Percentiles rank a stretch among this genome's conserved stretches.
phyloP scores from a whole-genome alignment of 2,797 vertebrate genomes.

The Oryzias sinensis region DNA sequence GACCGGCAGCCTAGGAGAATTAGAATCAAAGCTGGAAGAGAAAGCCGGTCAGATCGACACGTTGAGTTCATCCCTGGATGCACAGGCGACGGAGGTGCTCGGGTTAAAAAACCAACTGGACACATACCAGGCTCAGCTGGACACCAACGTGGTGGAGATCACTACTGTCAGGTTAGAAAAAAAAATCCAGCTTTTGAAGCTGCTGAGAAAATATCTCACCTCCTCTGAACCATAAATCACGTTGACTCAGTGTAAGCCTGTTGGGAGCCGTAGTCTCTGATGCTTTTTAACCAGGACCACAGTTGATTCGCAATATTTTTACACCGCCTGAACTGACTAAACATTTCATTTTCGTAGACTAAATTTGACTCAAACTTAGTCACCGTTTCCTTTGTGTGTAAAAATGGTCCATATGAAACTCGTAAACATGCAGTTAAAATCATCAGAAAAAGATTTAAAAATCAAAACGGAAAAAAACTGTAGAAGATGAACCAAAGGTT shows the following conservation, averaged over 20 bases:
- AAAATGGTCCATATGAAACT: constrained; percentile 25
- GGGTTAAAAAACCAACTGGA: constrained; percentile 51
- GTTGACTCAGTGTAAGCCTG: constrained; percentile 60
- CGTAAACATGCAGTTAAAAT: constrained; percentile 12
- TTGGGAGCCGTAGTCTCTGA: constrained; percentile 44
- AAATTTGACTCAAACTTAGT: constrained; percentile 28
- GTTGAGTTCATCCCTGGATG: constrained; percentile 41
- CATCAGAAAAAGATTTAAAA: not conserved
- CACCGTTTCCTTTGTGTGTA: not conserved
- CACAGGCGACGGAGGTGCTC: constrained; percentile 47
- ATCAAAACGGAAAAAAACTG: not conserved
- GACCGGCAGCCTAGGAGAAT: constrained; percentile 30
- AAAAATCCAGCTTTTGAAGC: constrained; percentile 13
- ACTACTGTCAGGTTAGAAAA: constrained; percentile 55
- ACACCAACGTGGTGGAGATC: constrained; percentile 47
- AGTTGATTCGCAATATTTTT: constrained; percentile 19
- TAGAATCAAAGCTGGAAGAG: constrained; percentile 46
- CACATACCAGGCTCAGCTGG: constrained; percentile 43
- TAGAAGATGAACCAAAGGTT: too few relatives aligned
- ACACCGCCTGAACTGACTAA: constrained; percentile 30
- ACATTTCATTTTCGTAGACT: constrained; percentile 22
- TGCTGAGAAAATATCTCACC: constrained; percentile 49
- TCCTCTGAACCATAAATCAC: constrained; percentile 64
- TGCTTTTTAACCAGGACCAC: constrained; percentile 19
- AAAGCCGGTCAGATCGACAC: constrained; percentile 12